Evolutionary conservation across 2,888 invertebrate genomes (phyloP).

Genomic region (Gymnoscelis rufifasciata): DNA sequence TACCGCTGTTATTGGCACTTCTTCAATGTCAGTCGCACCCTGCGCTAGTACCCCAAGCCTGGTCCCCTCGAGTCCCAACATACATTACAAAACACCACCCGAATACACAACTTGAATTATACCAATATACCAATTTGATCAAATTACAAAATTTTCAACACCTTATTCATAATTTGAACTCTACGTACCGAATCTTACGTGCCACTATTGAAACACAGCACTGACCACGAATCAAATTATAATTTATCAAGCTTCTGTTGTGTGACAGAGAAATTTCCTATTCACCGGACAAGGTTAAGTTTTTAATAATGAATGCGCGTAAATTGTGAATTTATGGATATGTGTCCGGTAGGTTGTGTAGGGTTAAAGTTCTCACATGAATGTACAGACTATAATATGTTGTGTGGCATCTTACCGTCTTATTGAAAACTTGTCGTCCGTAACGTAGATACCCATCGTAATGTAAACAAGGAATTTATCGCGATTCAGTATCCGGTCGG

Average conservation of each 20-base stretch:
- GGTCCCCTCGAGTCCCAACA: constrained; percentile 58
- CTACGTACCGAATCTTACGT: background rate
- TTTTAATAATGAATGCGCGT: background rate
- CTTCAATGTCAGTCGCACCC: constrained; percentile 80
- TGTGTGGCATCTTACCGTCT: constrained; percentile 32
- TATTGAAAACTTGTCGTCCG: constrained; percentile 44
- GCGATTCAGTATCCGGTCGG: constrained; percentile 49
- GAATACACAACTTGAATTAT: constrained; percentile 74
- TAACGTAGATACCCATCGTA: constrained; percentile 43
- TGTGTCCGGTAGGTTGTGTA: background rate
- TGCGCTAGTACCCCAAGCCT: constrained; percentile 62
- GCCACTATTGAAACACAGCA: background rate
- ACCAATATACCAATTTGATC: constrained; percentile 75
- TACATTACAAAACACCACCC: constrained; percentile 70
- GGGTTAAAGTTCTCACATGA: constrained; percentile 22
- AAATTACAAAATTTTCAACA: constrained; percentile 48
- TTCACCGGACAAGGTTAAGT: too few relatives aligned
- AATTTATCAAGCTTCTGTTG: too few relatives aligned
- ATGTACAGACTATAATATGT: constrained; percentile 1
- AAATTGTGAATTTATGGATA: constrained; percentile 2
- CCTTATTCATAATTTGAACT: constrained; percentile 34
- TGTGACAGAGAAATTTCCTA: too few relatives aligned
- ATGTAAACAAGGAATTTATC: constrained; percentile 61
- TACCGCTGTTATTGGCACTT: constrained; percentile 80
- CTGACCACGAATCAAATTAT: background rate